phyloP scores from a whole-genome alignment of 1,140 invertebrate species.

The Trichogramma pretiosum region DNA sequence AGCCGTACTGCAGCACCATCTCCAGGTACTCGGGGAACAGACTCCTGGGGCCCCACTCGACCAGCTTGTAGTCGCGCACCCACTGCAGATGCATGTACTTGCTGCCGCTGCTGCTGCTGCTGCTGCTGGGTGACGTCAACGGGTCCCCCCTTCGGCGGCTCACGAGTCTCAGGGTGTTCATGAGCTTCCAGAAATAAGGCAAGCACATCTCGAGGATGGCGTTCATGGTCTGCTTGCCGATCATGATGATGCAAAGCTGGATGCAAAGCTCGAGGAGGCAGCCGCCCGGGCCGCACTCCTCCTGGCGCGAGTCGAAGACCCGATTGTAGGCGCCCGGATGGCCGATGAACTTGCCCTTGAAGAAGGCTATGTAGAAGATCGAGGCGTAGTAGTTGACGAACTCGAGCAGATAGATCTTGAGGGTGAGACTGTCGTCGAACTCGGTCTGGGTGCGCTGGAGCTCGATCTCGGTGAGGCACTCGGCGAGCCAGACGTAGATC shows the following conservation, averaged over 20 bases:
- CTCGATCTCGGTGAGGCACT: conserved; percentile 87
- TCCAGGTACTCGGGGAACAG: conserved; percentile 94
- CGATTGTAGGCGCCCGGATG: conserved; percentile 67
- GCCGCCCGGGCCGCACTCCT: conserved; percentile 79
- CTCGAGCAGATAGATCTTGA: conserved; percentile 94
- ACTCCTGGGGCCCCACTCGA: conserved; percentile 79
- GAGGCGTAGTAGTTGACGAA: conserved; percentile 98
- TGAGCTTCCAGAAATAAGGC: conserved; percentile 63
- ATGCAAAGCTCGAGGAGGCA: conserved; percentile 86
- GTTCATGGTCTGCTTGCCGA: conserved; percentile 88
- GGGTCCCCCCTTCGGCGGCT: too few species aligned
- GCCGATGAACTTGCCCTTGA: conserved; percentile 85
- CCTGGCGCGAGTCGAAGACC: conserved; percentile 68
- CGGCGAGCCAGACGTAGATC: conserved; percentile 78
- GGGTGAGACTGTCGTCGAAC: conserved; percentile 90
- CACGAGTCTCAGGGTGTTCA: conserved; percentile 57
- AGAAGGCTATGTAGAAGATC: conserved; percentile 96
- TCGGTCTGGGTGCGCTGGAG: conserved; percentile 90
- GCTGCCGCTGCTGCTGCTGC: conserved; percentile 25
- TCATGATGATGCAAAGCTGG: conserved; percentile 88
- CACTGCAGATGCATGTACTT: conserved; percentile 57
- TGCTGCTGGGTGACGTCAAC: conserved; percentile 33
- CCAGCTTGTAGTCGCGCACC: conserved; percentile 83
- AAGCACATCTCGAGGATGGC: conserved; percentile 72
- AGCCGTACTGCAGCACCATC: conserved; percentile 87